Evolutionary conservation across 2,797 vertebrate species (phyloP).

Genomic region (Heliangelus exortis): DNA sequence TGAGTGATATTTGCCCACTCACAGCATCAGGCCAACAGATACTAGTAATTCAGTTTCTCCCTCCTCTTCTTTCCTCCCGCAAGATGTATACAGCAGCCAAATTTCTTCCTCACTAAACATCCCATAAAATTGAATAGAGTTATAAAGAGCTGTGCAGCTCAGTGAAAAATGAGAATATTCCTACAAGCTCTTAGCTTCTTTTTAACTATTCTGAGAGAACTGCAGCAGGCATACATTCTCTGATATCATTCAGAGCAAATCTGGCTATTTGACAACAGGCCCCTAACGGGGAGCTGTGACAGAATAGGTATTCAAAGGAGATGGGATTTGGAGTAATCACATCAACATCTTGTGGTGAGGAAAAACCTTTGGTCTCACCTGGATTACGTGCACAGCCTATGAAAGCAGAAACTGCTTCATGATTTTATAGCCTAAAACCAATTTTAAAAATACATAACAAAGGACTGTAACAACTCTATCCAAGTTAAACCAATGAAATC

Average conservation of each 20-base stretch:
- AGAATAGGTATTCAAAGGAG: conserved; percentile 38
- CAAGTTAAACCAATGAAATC: conserved; percentile 58
- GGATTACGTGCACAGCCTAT: not conserved
- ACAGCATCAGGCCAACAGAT: not conserved
- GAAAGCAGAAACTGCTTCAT: conserved; percentile 51
- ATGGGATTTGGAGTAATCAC: conserved; percentile 52
- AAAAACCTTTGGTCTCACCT: conserved; percentile 63
- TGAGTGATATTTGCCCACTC: not conserved
- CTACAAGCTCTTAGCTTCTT: not conserved
- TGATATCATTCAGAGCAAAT: not conserved
- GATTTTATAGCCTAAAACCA: conserved; percentile 64
- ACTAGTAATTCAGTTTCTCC: not conserved
- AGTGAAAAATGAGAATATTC: not conserved
- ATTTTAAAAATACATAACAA: conserved; percentile 57
- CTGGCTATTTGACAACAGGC: conserved; percentile 28
- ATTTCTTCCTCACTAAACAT: not conserved
- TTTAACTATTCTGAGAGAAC: not conserved
- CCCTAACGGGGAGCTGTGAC: conserved; percentile 1
- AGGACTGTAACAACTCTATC: conserved; percentile 54
- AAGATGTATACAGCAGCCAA: not conserved
- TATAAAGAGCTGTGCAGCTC: not conserved
- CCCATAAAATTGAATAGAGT: not conserved
- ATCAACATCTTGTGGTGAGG: conserved; percentile 48
- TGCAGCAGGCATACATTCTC: not conserved
- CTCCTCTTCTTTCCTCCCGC: not conserved